Base-by-base conservation (phyloP, 2,797 vertebrate genomes). In the Loris lydekkerianus region DNA sequence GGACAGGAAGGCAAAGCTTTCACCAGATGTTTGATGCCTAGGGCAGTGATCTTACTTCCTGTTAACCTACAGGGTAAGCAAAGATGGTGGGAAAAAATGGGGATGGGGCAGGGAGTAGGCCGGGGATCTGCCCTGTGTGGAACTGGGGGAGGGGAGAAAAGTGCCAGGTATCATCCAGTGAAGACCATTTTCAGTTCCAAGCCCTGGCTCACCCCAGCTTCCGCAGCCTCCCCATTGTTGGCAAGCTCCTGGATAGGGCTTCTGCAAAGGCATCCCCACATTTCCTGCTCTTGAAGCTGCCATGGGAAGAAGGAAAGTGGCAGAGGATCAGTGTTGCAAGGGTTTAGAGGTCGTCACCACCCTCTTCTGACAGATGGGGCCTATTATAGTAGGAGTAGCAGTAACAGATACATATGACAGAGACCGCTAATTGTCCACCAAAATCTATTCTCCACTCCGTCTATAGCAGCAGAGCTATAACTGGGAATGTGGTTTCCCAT, bases 231-330 rank as follows among this genome's bases (percentile, higher is more conserved):
- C 63, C 82, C 96, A 99, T 98, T 77, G 98, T 97, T 2, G 82
- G 98, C 95, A 99, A 96, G 94, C 96, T 97, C 86, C 96, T 98
- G 13, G 99, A 98, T 95, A 99, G 98, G 95, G 98, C 99, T 97
- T 99, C 98, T 13, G 99, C 99, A 98, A 99, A 99, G 90, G 97
- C 98, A 46, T 99, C 98, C 0, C 98, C 98, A 56, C 98, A 99
- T 83, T 98, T 99, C 83, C 99, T 98, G 92, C 99, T 98, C 58
- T 97, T 99, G 98, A 99, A 99, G 96, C 99, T 99, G 97, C 93
- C 96, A 94, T 56, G 91, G 97, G 49, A 95, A 94, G 96, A 97
- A 73, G 84, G 70, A 94, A 94, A 61, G 0, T 10, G 93, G 87
- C 21, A 69, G 91, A 72, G 37, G 65, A 14, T 94, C 58, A 93